Percentiles rank a stretch among this genome's conserved stretches.
phyloP scores from a whole-genome alignment of 2,113 vertebrate species.

The Crotalus horridus region DNA sequence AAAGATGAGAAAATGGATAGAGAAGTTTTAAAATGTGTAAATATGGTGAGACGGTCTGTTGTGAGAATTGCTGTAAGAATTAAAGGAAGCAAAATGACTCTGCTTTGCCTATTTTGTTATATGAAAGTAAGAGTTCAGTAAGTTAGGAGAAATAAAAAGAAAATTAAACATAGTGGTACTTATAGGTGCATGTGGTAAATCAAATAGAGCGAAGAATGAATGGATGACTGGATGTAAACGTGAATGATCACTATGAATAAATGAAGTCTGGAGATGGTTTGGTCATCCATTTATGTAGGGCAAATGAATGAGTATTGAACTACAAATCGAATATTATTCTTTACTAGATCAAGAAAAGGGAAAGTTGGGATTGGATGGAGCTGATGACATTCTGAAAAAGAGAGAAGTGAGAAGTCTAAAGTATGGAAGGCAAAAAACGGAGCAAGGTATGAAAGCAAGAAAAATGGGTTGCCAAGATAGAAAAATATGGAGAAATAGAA shows the following conservation, averaged over 20 bases:
- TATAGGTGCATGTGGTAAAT: background rate
- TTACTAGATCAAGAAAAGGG: background rate
- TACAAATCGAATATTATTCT: background rate
- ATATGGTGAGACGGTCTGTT: background rate
- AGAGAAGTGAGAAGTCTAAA: background rate
- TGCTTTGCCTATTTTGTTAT: background rate
- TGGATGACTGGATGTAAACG: background rate
- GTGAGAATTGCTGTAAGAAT: background rate
- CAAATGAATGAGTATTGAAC: background rate
- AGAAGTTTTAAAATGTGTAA: background rate
- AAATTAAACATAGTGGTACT: background rate
- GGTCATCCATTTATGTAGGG: background rate
- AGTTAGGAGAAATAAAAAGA: background rate
- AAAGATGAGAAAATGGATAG: background rate
- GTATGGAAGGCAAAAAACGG: background rate
- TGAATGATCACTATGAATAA: background rate
- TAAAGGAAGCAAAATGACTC: background rate
- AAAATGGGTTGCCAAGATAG: background rate
- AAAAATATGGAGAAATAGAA: background rate
- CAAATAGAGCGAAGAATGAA: background rate
- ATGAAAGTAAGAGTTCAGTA: background rate
- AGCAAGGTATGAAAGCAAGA: background rate
- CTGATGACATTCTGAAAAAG: background rate
- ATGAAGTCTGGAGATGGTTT: background rate
- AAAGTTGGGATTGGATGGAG: background rate